These are phyloP conservation scores for Mellilla xanthometata DNA, from an alignment of 2,888 invertebrate genomes.

Conservation along the genomic window DNA sequence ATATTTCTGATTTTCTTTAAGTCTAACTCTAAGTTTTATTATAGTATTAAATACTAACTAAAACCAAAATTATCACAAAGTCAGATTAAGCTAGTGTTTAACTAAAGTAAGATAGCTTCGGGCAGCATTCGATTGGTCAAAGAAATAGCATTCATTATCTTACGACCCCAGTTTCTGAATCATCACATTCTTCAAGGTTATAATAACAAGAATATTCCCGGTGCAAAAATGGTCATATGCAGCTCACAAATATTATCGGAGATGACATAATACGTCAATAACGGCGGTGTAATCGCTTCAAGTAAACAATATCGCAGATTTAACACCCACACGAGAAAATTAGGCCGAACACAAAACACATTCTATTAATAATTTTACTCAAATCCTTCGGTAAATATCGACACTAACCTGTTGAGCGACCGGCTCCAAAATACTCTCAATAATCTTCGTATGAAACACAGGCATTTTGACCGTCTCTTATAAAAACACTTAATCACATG, in stretches of 20 bases:
- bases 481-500: conserved; percentile 57
- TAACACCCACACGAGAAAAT: conserved; percentile 61
- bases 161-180: conserved; percentile 16
- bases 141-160: conserved; percentile 13
- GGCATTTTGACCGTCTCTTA: conserved; percentile 89
- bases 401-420: conserved; percentile 98
- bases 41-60: too few species aligned
- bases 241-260: conserved; percentile 30
- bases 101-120: too few species aligned
- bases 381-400: conserved; percentile 12
- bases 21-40: too few species aligned
- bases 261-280: conserved; percentile 67
- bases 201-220: conserved; percentile 19
- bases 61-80: too few species aligned
- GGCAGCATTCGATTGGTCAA: background rate
- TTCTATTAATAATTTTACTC: conserved; percentile 49
- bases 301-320: conserved; percentile 56
- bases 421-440: conserved; percentile 99
- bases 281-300: conserved; percentile 40
- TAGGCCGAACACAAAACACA: conserved; percentile 38
- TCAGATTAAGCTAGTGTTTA: too few species aligned
- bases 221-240: conserved; percentile 54
- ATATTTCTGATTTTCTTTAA: too few species aligned
- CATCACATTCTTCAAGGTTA: conserved; percentile 18
- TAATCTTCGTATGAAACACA: conserved; percentile 99